Percentiles rank a stretch among this genome's conserved stretches.
Conservation (phyloP, 2,888 invertebrate genomes). For the Gortyna flavago region DNA sequence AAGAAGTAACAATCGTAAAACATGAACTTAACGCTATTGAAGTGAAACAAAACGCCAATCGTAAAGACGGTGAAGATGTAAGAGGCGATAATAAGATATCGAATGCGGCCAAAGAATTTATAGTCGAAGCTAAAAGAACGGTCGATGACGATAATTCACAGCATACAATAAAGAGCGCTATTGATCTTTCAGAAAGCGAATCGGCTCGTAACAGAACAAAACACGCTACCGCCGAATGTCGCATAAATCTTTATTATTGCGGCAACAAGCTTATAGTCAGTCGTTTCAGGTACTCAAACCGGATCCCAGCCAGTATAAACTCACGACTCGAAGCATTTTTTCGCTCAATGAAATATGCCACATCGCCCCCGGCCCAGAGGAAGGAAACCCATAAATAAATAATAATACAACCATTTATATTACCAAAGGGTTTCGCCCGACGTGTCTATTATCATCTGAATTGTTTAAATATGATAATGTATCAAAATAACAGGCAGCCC, state of each 20-base stretch:
- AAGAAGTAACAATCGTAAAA: conserved; percentile 68
- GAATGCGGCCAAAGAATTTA: conserved; percentile 82
- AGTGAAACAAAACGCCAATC: conserved; percentile 74
- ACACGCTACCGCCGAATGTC: conserved; percentile 90
- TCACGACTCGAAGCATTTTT: conserved; percentile 89
- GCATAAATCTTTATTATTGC: conserved; percentile 90
- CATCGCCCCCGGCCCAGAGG: conserved; percentile 87
- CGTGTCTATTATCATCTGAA: conserved; percentile 90
- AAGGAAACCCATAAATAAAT: conserved; percentile 90
- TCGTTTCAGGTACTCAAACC: conserved; percentile 89
- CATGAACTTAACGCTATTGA: conserved; percentile 69
- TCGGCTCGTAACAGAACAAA: conserved; percentile 89
- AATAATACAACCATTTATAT: conserved; percentile 90
- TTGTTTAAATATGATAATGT: conserved; percentile 90
- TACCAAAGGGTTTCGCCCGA: conserved; percentile 90
- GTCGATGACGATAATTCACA: conserved; percentile 86
- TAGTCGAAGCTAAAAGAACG: conserved; percentile 80
- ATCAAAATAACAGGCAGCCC: conserved; percentile 89
- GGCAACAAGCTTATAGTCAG: conserved; percentile 89
- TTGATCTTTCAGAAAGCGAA: conserved; percentile 89
- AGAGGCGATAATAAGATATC: conserved; percentile 86
- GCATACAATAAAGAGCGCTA: conserved; percentile 88
- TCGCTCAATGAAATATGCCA: conserved; percentile 89
- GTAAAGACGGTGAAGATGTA: conserved; percentile 82
- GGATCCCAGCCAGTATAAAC: conserved; percentile 86